These are phyloP conservation scores for Myotis pilosus DNA, from an alignment of 2,797 vertebrate species.

Conservation along the genomic window DNA sequence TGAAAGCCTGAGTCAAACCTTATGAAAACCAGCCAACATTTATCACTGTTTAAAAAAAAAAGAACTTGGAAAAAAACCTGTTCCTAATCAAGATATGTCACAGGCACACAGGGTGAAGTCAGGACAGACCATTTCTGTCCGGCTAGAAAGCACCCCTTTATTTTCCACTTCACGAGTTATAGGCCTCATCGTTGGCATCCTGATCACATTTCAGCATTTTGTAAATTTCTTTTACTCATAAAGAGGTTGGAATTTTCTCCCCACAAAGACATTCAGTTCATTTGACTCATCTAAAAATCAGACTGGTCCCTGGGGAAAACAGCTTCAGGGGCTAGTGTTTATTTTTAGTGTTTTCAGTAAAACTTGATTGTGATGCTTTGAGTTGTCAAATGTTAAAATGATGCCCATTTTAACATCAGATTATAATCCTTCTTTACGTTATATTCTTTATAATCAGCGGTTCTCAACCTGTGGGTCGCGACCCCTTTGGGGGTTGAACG, in stretches of 20 bases:
- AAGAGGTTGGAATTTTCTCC: slow-evolving; percentile 61
- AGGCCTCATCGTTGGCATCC: slow-evolving; percentile 34
- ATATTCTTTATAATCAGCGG: neutral
- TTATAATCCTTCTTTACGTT: neutral
- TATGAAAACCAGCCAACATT: slow-evolving; percentile 39
- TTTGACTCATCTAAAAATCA: slow-evolving; percentile 49
- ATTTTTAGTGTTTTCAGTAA: slow-evolving; percentile 58
- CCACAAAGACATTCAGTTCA: slow-evolving; percentile 32
- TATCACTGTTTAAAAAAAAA: neutral
- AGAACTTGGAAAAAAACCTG: slow-evolving; percentile 32
- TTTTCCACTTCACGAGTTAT: slow-evolving; percentile 52
- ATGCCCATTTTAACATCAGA: neutral
- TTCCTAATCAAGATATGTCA: neutral
- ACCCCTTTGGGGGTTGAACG: no score
- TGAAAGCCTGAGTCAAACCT: slow-evolving; percentile 32
- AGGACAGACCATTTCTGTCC: slow-evolving; percentile 1
- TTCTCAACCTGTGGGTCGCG: no score
- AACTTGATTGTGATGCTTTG: slow-evolving; percentile 55
- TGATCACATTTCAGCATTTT: slow-evolving; percentile 47
- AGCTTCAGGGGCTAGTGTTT: slow-evolving; percentile 43
- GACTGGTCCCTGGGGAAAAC: slow-evolving; percentile 32
- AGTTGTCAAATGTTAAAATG: slow-evolving; percentile 55
- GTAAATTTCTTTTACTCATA: slow-evolving; percentile 51
- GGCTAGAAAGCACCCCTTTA: slow-evolving; percentile 49
- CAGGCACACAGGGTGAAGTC: neutral